phyloP scores from a whole-genome alignment of 2,888 invertebrate genomes.

The Xylota segnis region DNA sequence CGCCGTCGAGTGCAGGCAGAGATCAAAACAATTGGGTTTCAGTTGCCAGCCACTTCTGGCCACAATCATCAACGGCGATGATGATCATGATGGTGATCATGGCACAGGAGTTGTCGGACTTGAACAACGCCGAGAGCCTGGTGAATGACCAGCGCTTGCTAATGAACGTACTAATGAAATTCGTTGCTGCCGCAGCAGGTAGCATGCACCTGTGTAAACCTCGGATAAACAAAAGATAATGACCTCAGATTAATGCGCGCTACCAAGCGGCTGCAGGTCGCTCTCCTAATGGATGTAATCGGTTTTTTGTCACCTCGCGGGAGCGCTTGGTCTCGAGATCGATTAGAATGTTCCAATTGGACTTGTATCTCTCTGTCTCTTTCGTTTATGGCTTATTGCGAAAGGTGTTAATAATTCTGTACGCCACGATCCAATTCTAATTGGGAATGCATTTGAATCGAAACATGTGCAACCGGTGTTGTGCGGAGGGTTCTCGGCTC shows the following conservation, averaged over 20 bases:
- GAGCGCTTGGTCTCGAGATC: not conserved
- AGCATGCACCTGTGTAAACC: constrained; percentile 49
- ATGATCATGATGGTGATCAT: constrained; percentile 19
- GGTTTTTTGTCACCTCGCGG: constrained; percentile 24
- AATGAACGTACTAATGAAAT: constrained; percentile 57
- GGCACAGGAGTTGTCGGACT: constrained; percentile 19
- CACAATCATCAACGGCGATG: constrained; percentile 18
- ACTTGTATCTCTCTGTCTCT: not conserved
- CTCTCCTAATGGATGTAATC: constrained; percentile 1
- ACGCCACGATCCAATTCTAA: constrained; percentile 27
- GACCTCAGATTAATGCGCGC: constrained; percentile 45
- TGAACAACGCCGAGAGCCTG: constrained; percentile 1
- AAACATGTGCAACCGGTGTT: constrained; percentile 34
- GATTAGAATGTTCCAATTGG: constrained; percentile 30
- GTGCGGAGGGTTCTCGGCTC: constrained; percentile 47
- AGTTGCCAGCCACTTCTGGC: constrained; percentile 22
- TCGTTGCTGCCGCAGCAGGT: constrained; percentile 16
- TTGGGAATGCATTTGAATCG: constrained; percentile 44
- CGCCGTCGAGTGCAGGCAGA: constrained; percentile 9
- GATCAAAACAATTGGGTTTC: constrained; percentile 55
- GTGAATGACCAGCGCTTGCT: constrained; percentile 46
- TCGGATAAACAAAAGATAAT: constrained; percentile 58
- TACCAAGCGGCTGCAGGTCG: not conserved
- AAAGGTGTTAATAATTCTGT: constrained; percentile 44
- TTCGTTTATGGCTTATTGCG: constrained; percentile 19